phyloP scores from a whole-genome alignment of 1,140 invertebrate genomes.

The Telenomus remus region DNA sequence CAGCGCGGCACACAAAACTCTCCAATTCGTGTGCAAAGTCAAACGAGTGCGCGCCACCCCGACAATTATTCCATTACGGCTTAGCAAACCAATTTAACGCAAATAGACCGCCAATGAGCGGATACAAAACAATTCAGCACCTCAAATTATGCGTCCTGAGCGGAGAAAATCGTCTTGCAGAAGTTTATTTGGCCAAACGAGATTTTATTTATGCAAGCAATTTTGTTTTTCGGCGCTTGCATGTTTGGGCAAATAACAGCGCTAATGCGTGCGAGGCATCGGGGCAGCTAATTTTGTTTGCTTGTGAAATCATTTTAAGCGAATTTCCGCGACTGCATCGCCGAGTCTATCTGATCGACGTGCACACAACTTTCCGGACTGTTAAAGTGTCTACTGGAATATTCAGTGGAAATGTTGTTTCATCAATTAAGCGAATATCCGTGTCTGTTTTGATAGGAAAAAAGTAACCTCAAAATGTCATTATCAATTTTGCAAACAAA shows the following conservation, averaged over 20 bases:
- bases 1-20: conserved; percentile 52
- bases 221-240: conserved; percentile 6
- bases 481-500: too few species aligned
- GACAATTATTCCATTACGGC: background rate
- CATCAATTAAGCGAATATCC: too few species aligned
- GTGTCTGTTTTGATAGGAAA: too few species aligned
- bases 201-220: conserved; percentile 45
- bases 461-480: too few species aligned
- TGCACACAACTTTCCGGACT: too few species aligned
- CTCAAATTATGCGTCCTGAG: background rate
- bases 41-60: conserved; percentile 2
- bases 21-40: conserved; percentile 9
- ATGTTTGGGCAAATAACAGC: conserved; percentile 34
- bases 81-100: conserved; percentile 29
- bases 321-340: conserved; percentile 3
- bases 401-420: too few species aligned
- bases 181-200: conserved; percentile 19
- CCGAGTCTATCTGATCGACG: background rate
- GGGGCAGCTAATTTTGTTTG: conserved; percentile 32
- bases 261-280: conserved; percentile 20
- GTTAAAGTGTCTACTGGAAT: background rate
- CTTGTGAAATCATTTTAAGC: conserved; percentile 24
- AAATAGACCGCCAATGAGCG: conserved; percentile 23
- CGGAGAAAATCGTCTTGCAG: conserved; percentile 23
- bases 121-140: conserved; percentile 15